Conservation (phyloP, 1,140 invertebrate species). For the Drosophila teissieri region DNA sequence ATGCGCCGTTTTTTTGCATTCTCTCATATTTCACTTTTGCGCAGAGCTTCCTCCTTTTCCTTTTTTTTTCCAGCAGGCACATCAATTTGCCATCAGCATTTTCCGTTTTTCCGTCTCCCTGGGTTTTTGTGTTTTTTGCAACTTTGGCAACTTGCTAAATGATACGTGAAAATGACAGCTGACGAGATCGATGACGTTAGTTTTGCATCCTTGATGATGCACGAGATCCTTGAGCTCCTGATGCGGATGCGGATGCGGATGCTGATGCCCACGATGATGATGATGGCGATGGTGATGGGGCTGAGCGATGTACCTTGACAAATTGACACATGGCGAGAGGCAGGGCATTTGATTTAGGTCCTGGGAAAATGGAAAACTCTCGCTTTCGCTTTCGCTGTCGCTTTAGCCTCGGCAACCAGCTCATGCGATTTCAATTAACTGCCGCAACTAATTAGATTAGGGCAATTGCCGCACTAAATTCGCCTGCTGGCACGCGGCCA, state of each 20-base stretch:
- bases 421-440: slow-evolving; percentile 81
- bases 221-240: slow-evolving; percentile 42
- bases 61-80: slow-evolving; percentile 47
- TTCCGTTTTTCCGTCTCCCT: slow-evolving; percentile 28
- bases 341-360: slow-evolving; percentile 34
- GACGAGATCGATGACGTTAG: slow-evolving; percentile 83
- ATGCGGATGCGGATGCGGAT: too few relatives aligned
- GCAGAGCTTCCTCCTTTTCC: slow-evolving; percentile 4
- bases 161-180: slow-evolving; percentile 84
- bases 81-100: slow-evolving; percentile 75
- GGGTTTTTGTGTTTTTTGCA: slow-evolving; percentile 34
- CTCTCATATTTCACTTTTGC: slow-evolving; percentile 46
- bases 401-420: slow-evolving; percentile 8
- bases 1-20: slow-evolving; percentile 56
- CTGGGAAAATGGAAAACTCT: slow-evolving; percentile 9
- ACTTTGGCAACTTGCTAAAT: slow-evolving; percentile 81
- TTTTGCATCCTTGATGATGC: slow-evolving; percentile 68
- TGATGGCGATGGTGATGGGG: slow-evolving; percentile 47
- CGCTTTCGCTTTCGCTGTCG: neutral
- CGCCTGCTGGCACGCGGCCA: slow-evolving; percentile 56
- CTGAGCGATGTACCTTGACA: slow-evolving; percentile 80
- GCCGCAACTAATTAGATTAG: slow-evolving; percentile 73
- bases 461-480: slow-evolving; percentile 67
- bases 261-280: slow-evolving; percentile 32
- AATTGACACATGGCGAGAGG: slow-evolving; percentile 77